A percentile compares a stretch with the other conserved stretches of the same genome.
These are phyloP conservation scores for Dascyllus trimaculatus DNA, from an alignment of 2,113 vertebrate species.

Conservation along the genomic window DNA sequence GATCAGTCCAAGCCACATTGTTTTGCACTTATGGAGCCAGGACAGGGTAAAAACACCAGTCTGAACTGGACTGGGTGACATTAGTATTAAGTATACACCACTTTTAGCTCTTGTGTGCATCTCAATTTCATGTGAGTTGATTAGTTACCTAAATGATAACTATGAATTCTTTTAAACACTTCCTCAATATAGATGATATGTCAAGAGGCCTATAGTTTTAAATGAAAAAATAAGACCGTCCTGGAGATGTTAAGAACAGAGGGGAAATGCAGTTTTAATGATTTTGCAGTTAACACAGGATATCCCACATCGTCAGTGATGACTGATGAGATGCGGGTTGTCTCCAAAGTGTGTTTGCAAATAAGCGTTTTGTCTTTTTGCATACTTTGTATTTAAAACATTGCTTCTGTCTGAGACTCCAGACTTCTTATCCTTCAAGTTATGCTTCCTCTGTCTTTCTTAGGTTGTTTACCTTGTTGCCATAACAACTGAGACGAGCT, in stretches of 20 bases:
- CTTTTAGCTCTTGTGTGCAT: neutral
- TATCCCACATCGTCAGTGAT: constrained; percentile 38
- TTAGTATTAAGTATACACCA: neutral
- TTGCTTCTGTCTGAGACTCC: neutral
- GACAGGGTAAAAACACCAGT: no score
- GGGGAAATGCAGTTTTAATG: constrained; percentile 57
- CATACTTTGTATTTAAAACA: constrained; percentile 3
- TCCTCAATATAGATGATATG: constrained; percentile 8
- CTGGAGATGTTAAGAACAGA: constrained; percentile 38
- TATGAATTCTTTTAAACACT: neutral
- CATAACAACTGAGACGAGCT: constrained; percentile 15
- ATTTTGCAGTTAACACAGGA: constrained; percentile 42
- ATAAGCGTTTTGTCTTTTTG: constrained; percentile 18
- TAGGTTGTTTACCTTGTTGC: constrained; percentile 34
- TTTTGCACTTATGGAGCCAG: no score
- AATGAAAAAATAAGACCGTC: constrained; percentile 51
- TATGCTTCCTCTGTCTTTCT: neutral
- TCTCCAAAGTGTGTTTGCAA: constrained; percentile 42
- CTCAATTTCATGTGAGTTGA: neutral
- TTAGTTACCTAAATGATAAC: constrained; percentile 24
- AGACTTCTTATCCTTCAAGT: neutral
- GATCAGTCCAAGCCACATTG: no score
- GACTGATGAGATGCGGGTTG: constrained; percentile 40
- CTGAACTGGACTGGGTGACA: no score
- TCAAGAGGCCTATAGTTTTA: constrained; percentile 40